Conservation (phyloP, 23 tunicate species). For the Styela plicata region DNA sequence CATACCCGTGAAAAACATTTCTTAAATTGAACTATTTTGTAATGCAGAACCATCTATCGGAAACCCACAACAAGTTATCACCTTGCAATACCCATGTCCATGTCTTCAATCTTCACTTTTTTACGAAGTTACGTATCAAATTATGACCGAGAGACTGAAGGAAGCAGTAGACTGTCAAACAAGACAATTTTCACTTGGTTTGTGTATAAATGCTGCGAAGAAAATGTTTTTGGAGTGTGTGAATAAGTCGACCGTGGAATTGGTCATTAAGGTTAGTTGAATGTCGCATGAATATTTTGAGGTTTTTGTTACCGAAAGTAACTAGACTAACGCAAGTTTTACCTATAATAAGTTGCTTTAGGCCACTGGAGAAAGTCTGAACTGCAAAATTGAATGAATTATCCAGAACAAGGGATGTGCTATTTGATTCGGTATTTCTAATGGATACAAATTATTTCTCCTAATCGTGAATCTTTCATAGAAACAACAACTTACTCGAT, state of each 20-base stretch:
- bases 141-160: conserved; percentile 31
- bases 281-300: no score
- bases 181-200: conserved; percentile 41
- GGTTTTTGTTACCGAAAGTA: no score
- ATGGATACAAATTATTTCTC: no score
- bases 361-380: no score
- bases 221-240: conserved; percentile 61
- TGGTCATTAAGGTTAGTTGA: conserved; percentile 62
- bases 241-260: conserved; percentile 36
- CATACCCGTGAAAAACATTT: neutral
- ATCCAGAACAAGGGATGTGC: no score
- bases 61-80: conserved; percentile 50
- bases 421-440: no score
- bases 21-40: neutral
- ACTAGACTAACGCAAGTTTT: no score
- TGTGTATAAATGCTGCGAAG: conserved; percentile 39
- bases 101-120: conserved; percentile 39
- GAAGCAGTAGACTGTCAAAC: conserved; percentile 37
- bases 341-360: no score
- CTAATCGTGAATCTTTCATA: no score
- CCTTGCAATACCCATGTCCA: conserved; percentile 53
- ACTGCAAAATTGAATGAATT: no score
- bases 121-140: conserved; percentile 33
- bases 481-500: no score
- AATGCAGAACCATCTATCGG: conserved; percentile 52